These are phyloP conservation scores for Saccostrea cuccullata DNA, from an alignment of 1,140 invertebrate genomes.

Conservation along the genomic window DNA sequence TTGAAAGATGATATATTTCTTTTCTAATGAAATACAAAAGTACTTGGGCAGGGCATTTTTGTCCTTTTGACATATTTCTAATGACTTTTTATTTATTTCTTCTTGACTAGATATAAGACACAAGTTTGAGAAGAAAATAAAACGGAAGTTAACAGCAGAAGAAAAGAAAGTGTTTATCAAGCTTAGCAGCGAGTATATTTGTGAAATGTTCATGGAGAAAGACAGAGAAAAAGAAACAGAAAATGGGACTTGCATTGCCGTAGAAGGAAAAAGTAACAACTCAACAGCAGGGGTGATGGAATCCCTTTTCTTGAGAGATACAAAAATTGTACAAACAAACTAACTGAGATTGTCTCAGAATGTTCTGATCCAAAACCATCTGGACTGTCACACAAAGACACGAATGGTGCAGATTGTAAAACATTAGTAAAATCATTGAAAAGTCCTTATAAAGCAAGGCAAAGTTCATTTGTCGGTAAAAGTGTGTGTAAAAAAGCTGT, in stretches of 20 bases:
- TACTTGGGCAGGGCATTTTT: too few relatives aligned
- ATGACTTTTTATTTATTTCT: not conserved
- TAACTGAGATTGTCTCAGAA: not conserved
- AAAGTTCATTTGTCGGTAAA: not conserved
- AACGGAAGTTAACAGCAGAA: constrained; percentile 68
- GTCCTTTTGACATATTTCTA: too few relatives aligned
- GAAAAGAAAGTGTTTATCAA: constrained; percentile 68
- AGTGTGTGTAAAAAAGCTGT: not conserved
- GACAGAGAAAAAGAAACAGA: not conserved
- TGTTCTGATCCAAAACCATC: not conserved
- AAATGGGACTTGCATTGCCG: too few relatives aligned
- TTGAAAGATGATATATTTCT: too few relatives aligned
- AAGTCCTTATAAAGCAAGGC: not conserved
- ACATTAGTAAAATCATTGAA: not conserved
- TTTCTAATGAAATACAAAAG: too few relatives aligned
- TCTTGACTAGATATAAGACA: constrained; percentile 68
- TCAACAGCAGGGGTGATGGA: not conserved
- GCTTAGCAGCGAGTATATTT: constrained; percentile 64
- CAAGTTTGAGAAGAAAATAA: constrained; percentile 70
- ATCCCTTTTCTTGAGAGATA: not conserved
- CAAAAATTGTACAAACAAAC: not conserved
- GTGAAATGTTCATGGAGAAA: constrained; percentile 59
- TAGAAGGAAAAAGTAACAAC: not conserved
- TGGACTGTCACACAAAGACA: not conserved
- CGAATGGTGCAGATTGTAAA: not conserved